phyloP scores from a whole-genome alignment of 2,797 vertebrate species.

The Melanitta fusca region DNA sequence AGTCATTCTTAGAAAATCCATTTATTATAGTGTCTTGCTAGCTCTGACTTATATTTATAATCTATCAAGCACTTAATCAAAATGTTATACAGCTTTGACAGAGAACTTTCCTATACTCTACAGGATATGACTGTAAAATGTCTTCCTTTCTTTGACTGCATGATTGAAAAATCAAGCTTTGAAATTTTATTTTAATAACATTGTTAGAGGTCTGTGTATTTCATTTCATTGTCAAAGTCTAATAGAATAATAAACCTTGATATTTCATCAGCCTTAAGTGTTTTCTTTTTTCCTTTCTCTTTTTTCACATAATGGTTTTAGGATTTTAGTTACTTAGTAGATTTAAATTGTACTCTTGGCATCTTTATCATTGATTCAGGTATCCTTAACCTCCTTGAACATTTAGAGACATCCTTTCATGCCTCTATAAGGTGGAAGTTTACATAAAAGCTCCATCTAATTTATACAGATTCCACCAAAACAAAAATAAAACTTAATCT shows the following conservation, averaged over 20 bases:
- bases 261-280: conserved; percentile 67
- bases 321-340: conserved; percentile 58
- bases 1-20: conserved; percentile 53
- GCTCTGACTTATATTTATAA: conserved; percentile 28
- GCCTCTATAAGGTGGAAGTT: not conserved
- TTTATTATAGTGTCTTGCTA: conserved; percentile 50
- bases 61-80: conserved; percentile 48
- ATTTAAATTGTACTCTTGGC: conserved; percentile 38
- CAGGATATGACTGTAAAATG: conserved; percentile 40
- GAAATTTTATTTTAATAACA: conserved; percentile 69
- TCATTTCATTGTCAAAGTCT: conserved; percentile 61
- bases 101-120: conserved; percentile 39
- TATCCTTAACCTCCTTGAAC: conserved; percentile 27
- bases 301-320: conserved; percentile 41
- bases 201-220: conserved; percentile 39
- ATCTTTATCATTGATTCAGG: conserved; percentile 29
- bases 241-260: conserved; percentile 67
- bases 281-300: conserved; percentile 13
- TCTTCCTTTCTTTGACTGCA: conserved; percentile 52
- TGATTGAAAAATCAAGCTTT: conserved; percentile 63
- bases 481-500: not conserved
- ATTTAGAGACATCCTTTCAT: not conserved
- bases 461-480: not conserved
- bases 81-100: conserved; percentile 39
- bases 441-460: conserved; percentile 19